Evolutionary conservation across 1,140 invertebrate species (phyloP), one percentile per base, ranked within the genome.

Genomic region (Whitmania pigra): DNA sequence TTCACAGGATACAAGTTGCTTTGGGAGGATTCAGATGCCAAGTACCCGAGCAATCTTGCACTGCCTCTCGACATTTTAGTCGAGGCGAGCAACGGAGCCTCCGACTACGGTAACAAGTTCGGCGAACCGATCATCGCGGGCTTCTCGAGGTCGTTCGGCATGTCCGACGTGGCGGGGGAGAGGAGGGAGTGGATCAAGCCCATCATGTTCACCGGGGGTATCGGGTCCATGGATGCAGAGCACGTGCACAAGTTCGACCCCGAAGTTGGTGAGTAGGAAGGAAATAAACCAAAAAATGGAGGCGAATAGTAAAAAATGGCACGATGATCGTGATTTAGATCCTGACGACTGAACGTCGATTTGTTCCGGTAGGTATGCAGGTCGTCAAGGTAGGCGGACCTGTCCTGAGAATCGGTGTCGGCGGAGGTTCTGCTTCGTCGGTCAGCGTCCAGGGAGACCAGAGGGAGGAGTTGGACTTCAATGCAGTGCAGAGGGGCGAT

Each of bases 41-140:
- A 78, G 22, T 97, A 97, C 84, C 93, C 94, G 0, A 81, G 81
- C 20, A 96, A 96, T 75, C 93, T 99, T 85, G 94, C 94, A 13
- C 82, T 86, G 2, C 92, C 95, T 0, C 82, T 93, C 11, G 88
- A 82, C 49, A 80, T 84, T 71, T 86, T 92, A 53, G 88, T 98
- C 49, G 92, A 97, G 83, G 95, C 94, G 0, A 95, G 92, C 80
- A 96, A 98, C 82, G 95, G 95, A 15, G 94, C 94, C 18, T 97
- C 93, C 0, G 95, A 98, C 83, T 99, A 98, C 84, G 95, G 95
- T 7, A 98, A 99, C 80, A 98, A 99, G 84, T 99, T 98, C 85
- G 95, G 94, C 0, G 95, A 98, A 81, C 95, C 95, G 4, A 85
- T 98, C 2, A 87, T 98, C 71, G 82, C 85, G 77, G 95, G 95